Evolutionary conservation across 2,113 vertebrate species (phyloP).

Genomic region (Calonectris borealis): DNA sequence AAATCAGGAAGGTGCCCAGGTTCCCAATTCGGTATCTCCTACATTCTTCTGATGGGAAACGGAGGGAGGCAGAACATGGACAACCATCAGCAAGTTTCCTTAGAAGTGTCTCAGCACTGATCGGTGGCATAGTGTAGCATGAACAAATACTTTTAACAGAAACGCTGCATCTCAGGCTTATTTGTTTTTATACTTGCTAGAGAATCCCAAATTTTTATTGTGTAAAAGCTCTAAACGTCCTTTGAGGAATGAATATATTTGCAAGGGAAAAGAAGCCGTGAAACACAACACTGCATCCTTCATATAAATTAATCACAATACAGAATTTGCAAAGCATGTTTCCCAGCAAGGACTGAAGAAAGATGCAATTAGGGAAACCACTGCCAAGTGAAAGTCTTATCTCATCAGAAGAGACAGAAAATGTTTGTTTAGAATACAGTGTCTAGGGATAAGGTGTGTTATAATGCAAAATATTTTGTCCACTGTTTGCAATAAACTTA

Average conservation of each 20-base stretch:
- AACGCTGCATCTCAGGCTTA: neutral
- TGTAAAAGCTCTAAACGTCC: neutral
- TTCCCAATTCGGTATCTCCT: accelerated
- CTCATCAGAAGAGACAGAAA: neutral
- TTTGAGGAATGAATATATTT: neutral
- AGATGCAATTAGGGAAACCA: neutral
- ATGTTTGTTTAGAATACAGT: neutral
- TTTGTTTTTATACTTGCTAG: neutral
- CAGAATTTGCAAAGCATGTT: neutral
- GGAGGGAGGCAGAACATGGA: neutral
- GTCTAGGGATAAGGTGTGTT: neutral
- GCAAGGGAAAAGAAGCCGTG: neutral
- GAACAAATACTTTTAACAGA: neutral
- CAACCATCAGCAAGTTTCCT: neutral
- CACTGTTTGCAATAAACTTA: neutral
- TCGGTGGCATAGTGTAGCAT: neutral
- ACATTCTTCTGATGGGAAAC: neutral
- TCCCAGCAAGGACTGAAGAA: neutral
- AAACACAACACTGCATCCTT: neutral
- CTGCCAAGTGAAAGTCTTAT: neutral
- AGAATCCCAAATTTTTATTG: neutral
- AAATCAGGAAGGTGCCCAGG: neutral
- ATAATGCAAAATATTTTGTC: neutral
- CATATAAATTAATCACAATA: neutral
- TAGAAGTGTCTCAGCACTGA: neutral